Conservation (phyloP, 2,888 invertebrate genomes). For the Gasteruption jaculator region DNA sequence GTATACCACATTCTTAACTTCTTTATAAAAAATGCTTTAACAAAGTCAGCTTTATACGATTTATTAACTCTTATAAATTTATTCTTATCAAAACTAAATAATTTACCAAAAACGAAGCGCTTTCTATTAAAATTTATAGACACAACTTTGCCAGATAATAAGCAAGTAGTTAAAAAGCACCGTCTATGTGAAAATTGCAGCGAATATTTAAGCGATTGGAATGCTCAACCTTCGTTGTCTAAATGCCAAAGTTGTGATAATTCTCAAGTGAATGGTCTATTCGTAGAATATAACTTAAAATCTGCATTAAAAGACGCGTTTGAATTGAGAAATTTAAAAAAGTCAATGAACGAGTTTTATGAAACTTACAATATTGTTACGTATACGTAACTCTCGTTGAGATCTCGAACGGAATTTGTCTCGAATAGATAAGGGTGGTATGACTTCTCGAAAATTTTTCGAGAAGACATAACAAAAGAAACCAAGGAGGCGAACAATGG, state of each 20-base stretch:
- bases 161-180: constrained; percentile 9
- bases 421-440: no score
- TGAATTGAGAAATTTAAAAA: constrained; percentile 11
- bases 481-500: no score
- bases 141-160: constrained; percentile 6
- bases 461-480: no score
- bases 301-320: constrained; percentile 13
- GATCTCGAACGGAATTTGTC: no score
- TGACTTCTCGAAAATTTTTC: no score
- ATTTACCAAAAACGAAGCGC: constrained; percentile 13
- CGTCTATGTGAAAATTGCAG: constrained; percentile 16
- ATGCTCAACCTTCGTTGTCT: background rate
- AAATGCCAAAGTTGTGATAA: constrained; percentile 9
- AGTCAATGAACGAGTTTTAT: constrained; percentile 6
- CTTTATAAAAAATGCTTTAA: constrained; percentile 7
- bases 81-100: constrained; percentile 16
- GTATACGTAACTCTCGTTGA: no score
- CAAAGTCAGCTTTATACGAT: constrained; percentile 7
- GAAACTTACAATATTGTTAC: background rate
- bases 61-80: constrained; percentile 6
- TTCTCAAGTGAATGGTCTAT: constrained; percentile 10
- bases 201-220: constrained; percentile 10
- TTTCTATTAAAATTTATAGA: constrained; percentile 13
- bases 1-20: constrained; percentile 5
- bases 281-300: constrained; percentile 15